Base-by-base conservation (phyloP, 2,888 invertebrate genomes). In the Sericinus montela region DNA sequence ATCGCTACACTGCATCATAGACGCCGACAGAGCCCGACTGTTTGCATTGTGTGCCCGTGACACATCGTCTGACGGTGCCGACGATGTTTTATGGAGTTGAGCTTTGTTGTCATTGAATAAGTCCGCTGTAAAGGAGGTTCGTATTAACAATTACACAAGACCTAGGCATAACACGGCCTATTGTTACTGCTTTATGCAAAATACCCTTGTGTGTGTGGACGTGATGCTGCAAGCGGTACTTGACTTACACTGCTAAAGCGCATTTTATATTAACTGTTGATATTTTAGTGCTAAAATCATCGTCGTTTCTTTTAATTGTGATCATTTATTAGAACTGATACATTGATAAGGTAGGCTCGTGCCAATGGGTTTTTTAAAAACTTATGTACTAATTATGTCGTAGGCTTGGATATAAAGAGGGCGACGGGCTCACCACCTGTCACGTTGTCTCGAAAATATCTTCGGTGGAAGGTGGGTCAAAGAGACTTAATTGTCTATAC, bases 11-110 rank as follows among this genome's bases (percentile, higher is more conserved):
- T 59, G 67, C 74, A 58, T 62, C 81, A 81, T 66, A 72, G 66
- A 70, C 63, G 76, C 84, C 86, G 83, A 76, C 86, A 81, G 71
- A 74, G 68, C 75, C 84, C 84, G 84, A 73, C 79, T 87, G 84
- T 87, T 87, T 87, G 87, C 74, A 79, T 86, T 87, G 84, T 84
- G 71, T 76, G 82, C 81, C 25, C 77, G 75, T 78, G 76, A 84
- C 84, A 83, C 84, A 83, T 82, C 80, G 82, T 80, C 77, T 83
- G 84, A 75, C 35, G 63, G 70, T 63, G 56, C 53, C 50, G 54
- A 68, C 73, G 77, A 11, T 3, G 32, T 75, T 79, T 79, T 77
- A 79, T 76, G 70, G 63, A 65, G 54, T 65, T 63, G 58, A 70
- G 70, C 78, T 74, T 79, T 80, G 78, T 81, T 61, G 62, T 60